Evolutionary conservation across 2,888 invertebrate genomes (phyloP).

Genomic region (Diogma glabrata): DNA sequence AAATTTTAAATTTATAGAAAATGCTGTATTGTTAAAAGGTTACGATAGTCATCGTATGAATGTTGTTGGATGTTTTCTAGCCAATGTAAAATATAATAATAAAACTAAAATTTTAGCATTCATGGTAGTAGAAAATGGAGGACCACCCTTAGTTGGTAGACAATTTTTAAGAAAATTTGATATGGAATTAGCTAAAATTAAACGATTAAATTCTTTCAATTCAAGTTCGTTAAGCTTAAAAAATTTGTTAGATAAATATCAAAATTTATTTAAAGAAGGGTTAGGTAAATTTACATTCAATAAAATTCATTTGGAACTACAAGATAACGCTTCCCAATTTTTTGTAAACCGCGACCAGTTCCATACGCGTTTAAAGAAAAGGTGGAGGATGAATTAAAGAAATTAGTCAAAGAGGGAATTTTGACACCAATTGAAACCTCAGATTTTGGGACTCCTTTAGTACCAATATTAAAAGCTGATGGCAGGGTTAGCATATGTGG

Average conservation of each 20-base stretch:
- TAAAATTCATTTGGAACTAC: background rate
- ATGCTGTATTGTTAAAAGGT: background rate
- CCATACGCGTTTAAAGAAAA: background rate
- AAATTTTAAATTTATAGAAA: background rate
- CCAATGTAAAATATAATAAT: background rate
- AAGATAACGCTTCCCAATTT: background rate
- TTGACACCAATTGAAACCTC: no score
- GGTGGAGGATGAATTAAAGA: constrained; percentile 15
- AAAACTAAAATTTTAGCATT: background rate
- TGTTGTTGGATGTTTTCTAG: background rate
- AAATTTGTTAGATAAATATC: constrained; percentile 3
- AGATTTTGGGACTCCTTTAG: constrained; percentile 19
- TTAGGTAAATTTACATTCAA: background rate
- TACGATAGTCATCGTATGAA: background rate
- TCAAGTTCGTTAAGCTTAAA: background rate
- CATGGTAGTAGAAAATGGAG: background rate
- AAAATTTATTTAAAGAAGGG: background rate
- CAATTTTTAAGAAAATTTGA: constrained; percentile 5
- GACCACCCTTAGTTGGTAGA: background rate
- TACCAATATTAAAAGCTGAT: constrained; percentile 17
- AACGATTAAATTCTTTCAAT: background rate
- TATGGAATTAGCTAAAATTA: no score
- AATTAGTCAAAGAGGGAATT: constrained; percentile 15
- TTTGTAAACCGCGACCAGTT: background rate
- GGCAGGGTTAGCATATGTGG: constrained; percentile 16